These are phyloP conservation scores for Enteromius trimaculatus DNA, from an alignment of 2,797 vertebrate genomes.

Conservation along the genomic window DNA sequence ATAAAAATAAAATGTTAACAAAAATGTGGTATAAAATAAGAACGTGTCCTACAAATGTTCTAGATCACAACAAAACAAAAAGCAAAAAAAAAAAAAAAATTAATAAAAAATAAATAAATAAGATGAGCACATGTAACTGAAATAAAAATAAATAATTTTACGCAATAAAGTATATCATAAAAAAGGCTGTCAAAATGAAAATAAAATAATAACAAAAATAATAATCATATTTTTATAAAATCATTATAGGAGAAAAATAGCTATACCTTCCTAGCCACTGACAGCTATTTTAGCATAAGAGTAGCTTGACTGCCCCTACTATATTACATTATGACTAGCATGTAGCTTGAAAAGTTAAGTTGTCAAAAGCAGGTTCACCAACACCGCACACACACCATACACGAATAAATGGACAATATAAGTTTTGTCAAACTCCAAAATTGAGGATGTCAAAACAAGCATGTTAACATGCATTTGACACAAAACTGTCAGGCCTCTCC, in stretches of 20 bases:
- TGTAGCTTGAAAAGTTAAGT: not conserved
- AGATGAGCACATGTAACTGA: not conserved
- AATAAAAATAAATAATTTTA: not conserved
- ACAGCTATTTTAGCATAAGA: not conserved
- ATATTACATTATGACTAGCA: not conserved
- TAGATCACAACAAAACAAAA: not conserved
- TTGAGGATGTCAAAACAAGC: conserved; percentile 48
- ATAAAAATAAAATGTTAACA: not conserved
- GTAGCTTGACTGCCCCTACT: not conserved
- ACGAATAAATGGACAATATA: not conserved
- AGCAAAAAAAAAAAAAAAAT: not conserved
- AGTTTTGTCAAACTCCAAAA: conserved; percentile 48
- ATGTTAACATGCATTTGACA: conserved; percentile 50
- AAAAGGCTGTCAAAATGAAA: not conserved
- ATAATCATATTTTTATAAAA: not conserved
- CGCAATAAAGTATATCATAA: not conserved
- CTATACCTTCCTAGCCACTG: not conserved
- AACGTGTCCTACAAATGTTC: too few relatives aligned
- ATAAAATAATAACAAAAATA: not conserved
- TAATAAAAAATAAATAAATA: not conserved
- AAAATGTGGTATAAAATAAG: too few relatives aligned
- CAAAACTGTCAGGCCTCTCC: conserved; percentile 48
- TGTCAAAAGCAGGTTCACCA: not conserved
- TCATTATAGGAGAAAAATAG: not conserved
- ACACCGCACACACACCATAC: not conserved